phyloP scores from a whole-genome alignment of 2,888 invertebrate genomes.

The Campoplex nolae region DNA sequence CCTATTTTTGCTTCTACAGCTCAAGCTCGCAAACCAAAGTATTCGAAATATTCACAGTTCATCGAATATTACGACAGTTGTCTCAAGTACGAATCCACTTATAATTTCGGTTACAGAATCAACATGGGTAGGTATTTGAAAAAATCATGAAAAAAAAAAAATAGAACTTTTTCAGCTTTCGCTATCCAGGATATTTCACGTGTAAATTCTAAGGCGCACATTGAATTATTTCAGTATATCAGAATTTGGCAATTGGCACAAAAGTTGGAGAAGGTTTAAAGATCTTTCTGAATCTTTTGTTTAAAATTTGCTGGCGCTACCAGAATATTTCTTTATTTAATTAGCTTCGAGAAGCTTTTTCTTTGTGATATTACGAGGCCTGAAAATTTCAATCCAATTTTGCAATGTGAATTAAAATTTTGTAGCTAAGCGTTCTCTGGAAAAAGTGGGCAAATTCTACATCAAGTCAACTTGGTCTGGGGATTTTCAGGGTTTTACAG shows the following conservation, averaged over 20 bases:
- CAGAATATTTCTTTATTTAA: not conserved
- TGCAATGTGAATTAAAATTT: not conserved
- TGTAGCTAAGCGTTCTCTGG: constrained; percentile 70
- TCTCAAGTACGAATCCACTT: constrained; percentile 70
- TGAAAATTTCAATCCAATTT: not conserved
- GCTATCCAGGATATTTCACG: not conserved
- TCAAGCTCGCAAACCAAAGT: constrained; percentile 67
- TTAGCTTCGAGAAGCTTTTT: not conserved
- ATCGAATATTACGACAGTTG: constrained; percentile 75
- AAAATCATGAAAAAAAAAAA: not conserved
- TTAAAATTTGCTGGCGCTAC: too few species aligned
- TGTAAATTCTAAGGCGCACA: not conserved
- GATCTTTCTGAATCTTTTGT: too few species aligned
- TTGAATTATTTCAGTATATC: not conserved
- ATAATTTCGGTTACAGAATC: constrained; percentile 44
- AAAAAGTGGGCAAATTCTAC: constrained; percentile 72
- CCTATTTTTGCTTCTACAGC: constrained; percentile 60
- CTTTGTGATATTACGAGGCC: not conserved
- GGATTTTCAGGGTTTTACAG: constrained; percentile 68
- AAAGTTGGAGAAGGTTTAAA: too few species aligned
- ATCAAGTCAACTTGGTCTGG: constrained; percentile 47
- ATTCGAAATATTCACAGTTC: constrained; percentile 57
- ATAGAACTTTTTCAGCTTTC: not conserved
- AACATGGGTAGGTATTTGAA: constrained; percentile 34
- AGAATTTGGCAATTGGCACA: not conserved